Conservation (phyloP, 2,888 invertebrate species). For the Oligia latruncula region DNA sequence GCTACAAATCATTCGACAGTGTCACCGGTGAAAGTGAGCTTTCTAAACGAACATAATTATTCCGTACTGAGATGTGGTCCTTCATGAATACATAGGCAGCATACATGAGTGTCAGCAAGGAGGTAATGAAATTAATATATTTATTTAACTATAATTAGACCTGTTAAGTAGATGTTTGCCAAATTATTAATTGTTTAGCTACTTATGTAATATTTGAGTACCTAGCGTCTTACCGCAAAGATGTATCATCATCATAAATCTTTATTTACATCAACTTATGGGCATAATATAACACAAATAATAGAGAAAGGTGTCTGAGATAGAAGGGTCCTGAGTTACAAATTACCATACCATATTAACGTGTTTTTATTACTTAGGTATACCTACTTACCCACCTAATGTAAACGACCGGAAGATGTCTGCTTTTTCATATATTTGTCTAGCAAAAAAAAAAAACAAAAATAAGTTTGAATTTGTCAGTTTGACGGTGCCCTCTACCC, state of each 20-base stretch:
- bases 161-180: background rate
- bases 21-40: constrained; percentile 83
- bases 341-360: background rate
- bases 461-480: background rate
- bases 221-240: constrained; percentile 6
- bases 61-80: constrained; percentile 83
- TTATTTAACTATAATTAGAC: background rate
- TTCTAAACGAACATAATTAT: constrained; percentile 77
- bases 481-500: background rate
- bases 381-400: background rate
- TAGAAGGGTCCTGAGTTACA: background rate
- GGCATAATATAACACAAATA: too few species aligned
- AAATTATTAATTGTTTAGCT: background rate
- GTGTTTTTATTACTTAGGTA: background rate
- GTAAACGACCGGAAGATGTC: background rate
- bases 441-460: background rate
- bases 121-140: constrained; percentile 73
- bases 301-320: background rate
- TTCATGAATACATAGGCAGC: constrained; percentile 81
- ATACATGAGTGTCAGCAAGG: constrained; percentile 85
- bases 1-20: constrained; percentile 68
- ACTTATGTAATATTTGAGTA: background rate
- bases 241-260: background rate
- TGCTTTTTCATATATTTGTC: background rate
- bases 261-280: background rate